A percentile compares a stretch with the other conserved stretches of the same genome.
Conservation (phyloP, 2,797 vertebrate genomes). For the Rhabdomys pumilio region DNA sequence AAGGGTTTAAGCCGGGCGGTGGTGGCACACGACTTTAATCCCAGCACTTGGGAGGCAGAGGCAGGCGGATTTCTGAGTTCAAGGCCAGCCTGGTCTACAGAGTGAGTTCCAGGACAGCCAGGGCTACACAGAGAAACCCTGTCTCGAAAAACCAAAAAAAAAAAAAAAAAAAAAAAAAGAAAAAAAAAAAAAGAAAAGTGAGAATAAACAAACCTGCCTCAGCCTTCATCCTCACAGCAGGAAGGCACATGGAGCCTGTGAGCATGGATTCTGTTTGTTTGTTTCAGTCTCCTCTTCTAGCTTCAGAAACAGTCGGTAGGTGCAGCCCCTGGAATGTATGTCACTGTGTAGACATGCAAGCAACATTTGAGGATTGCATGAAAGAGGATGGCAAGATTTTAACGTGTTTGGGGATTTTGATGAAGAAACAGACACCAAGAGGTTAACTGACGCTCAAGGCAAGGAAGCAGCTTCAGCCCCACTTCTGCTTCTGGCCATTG, state of each 20-base stretch:
- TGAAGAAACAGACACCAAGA: conserved; percentile 13
- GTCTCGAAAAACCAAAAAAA: too few species aligned
- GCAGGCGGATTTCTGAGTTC: too few species aligned
- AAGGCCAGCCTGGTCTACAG: too few species aligned
- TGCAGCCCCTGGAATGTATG: not conserved
- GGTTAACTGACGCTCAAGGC: not conserved
- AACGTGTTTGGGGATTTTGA: not conserved
- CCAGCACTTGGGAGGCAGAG: too few species aligned
- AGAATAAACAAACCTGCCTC: too few species aligned
- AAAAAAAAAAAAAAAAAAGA: too few species aligned
- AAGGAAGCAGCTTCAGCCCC: not conserved
- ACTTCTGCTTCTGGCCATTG: not conserved
- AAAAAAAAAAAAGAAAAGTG: too few species aligned
- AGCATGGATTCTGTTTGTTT: not conserved
- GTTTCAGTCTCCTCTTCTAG: not conserved
- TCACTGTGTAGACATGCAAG: not conserved
- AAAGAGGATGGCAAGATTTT: not conserved
- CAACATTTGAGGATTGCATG: not conserved
- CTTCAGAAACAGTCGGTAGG: not conserved
- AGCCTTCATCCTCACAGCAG: too few species aligned
- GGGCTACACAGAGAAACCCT: too few species aligned
- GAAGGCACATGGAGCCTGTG: not conserved
- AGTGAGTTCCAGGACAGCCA: too few species aligned
- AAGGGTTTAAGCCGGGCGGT: too few species aligned
- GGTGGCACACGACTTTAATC: too few species aligned